Evolutionary conservation across 2,888 invertebrate species (phyloP).

Genomic region (Galerucella pusilla): DNA sequence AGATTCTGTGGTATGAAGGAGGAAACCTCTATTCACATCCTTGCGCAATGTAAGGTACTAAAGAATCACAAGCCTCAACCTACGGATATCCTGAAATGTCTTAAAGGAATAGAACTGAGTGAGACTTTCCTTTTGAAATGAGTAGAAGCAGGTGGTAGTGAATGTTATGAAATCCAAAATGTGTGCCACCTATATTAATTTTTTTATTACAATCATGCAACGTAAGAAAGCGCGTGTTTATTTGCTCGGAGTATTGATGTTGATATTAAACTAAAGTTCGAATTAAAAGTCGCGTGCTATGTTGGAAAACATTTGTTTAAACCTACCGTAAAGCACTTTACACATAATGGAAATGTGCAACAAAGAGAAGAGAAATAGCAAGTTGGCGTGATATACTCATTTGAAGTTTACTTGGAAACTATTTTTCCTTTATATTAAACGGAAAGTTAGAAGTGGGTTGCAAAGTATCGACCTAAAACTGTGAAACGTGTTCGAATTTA

Average conservation of each 20-base stretch:
- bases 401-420: conserved; percentile 13
- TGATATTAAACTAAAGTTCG: background rate
- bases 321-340: conserved; percentile 20
- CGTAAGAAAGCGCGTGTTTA: background rate
- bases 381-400: conserved; percentile 24
- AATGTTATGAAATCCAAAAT: background rate
- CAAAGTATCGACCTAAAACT: background rate
- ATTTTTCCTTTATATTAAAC: conserved; percentile 4
- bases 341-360: conserved; percentile 26
- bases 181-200: background rate
- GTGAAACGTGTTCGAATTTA: background rate
- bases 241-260: background rate
- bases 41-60: no score
- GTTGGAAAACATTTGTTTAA: conserved; percentile 6
- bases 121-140: no score
- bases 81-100: no score
- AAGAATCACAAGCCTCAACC: no score
- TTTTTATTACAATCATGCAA: no score
- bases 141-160: no score
- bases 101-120: no score
- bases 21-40: no score
- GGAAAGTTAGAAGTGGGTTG: conserved; percentile 21
- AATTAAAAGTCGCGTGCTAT: conserved; percentile 15
- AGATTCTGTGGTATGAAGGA: no score
- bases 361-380: conserved; percentile 25